Conservation (phyloP, 2,888 invertebrate species). For the Eristalinus aeneus region DNA sequence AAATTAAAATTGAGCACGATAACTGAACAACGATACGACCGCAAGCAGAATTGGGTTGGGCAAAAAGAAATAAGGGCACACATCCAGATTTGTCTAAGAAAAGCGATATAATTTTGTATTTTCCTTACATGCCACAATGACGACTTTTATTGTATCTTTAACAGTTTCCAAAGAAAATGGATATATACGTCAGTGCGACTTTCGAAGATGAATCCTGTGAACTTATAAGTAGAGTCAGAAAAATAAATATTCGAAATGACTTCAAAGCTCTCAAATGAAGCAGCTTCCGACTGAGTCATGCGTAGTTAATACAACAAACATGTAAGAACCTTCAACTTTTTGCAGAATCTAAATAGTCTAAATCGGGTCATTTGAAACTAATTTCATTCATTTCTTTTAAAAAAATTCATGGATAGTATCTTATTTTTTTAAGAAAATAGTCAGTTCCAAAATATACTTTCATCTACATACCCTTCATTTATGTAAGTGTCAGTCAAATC, state of each 20-base stretch:
- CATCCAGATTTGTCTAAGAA: not conserved
- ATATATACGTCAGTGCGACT: not conserved
- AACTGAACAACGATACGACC: not conserved
- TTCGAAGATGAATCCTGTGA: not conserved
- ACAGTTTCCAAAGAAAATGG: not conserved
- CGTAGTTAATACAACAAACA: no score
- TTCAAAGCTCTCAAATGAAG: not conserved
- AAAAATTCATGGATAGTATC: no score
- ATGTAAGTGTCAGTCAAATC: no score
- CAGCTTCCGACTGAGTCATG: constrained; percentile 34
- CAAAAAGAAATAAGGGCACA: not conserved
- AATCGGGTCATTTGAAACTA: no score
- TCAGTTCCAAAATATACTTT: no score
- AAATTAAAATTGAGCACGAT: not conserved
- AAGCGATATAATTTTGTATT: not conserved
- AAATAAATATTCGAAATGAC: not conserved
- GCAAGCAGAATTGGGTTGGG: no score
- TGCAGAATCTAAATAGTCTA: no score
- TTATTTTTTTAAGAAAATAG: no score
- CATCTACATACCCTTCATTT: no score
- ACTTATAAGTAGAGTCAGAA: not conserved
- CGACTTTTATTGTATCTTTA: not conserved
- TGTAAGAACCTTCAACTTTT: no score
- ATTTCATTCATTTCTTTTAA: no score
- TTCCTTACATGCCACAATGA: not conserved